Base-by-base conservation (phyloP, 2,888 invertebrate genomes). In the Sepioteuthis lessoniana region DNA sequence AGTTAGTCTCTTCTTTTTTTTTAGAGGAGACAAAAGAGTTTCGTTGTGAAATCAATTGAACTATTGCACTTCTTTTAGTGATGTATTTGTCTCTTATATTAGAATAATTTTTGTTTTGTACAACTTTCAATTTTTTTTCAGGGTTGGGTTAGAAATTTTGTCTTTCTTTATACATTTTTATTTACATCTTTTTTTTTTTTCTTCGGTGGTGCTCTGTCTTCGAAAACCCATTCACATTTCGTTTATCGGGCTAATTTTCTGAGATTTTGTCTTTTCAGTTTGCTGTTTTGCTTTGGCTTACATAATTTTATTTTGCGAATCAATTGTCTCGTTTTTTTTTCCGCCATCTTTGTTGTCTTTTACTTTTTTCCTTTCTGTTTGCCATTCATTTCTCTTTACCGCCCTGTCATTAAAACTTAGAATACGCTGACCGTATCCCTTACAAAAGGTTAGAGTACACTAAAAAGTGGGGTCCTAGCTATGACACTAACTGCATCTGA, bases 161-260 rank as follows among this genome's bases (percentile, higher is more conserved):
- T n/a, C 31, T 31, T 76, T 31, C n/a, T 16, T 76, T 60, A 21
- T 60, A 19, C 1, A 19, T 7, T 60, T 19, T 60, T n/a, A 10
- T n/a, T 25, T 76, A 10, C n/a, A 76, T 8, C 13, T 76, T 10
- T 16, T 0, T 55, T 60, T 60, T 31, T 60, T 60, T 76, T 25
- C 4, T 55, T 5, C 55, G 7, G 25, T 55, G 25, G n/a, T 76
- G 31, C 31, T 8, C 31, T 76, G 76, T 76, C 76, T n/a, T 8
- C 42, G 42, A 10, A 76, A 76, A n/a, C n/a, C 76, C n/a, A 76
- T 76, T 76, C 31, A 76, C 76, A 76, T 76, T n/a, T 76, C 31
- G n/a, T n/a, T n/a, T 76, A n/a, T 76, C 76, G 76, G 76, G 13
- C 76, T 76, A 76, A n/a, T 76, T 76, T 76, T n/a, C n/a, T 76